Percentiles rank a stretch among this genome's conserved stretches.
These are phyloP conservation scores for Hemichromis elongatus DNA, from an alignment of 2,113 vertebrate genomes.

Conservation along the genomic window DNA sequence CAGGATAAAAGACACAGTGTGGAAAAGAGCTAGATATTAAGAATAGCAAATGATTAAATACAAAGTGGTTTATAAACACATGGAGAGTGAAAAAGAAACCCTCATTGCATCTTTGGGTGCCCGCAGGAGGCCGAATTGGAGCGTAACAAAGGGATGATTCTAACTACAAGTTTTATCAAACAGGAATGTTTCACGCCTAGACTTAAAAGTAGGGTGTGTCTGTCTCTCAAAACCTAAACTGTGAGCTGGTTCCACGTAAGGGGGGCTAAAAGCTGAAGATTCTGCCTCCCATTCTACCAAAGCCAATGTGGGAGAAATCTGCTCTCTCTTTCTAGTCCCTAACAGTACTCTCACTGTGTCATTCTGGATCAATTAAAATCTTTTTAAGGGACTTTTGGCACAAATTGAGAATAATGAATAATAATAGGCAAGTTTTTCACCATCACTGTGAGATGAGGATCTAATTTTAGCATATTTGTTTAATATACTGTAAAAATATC, in stretches of 20 bases:
- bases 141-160: accelerated
- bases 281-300: neutral
- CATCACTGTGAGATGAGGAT: no score
- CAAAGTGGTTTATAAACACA: no score
- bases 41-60: no score
- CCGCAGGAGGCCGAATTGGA: neutral
- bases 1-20: neutral
- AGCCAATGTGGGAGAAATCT: neutral
- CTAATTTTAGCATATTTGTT: no score
- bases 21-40: neutral
- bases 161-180: neutral
- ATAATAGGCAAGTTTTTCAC: neutral
- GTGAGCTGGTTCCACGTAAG: neutral
- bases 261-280: neutral
- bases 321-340: neutral
- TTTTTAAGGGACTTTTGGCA: neutral
- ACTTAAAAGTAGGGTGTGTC: neutral
- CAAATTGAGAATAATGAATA: neutral
- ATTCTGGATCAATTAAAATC: neutral
- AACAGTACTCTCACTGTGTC: neutral
- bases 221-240: neutral
- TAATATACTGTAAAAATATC: no score
- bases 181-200: neutral
- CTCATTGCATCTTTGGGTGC: neutral
- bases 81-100: neutral